Evolutionary conservation across 2,888 invertebrate species (phyloP).

Genomic region (Drosophila nr. perissopoda): DNA sequence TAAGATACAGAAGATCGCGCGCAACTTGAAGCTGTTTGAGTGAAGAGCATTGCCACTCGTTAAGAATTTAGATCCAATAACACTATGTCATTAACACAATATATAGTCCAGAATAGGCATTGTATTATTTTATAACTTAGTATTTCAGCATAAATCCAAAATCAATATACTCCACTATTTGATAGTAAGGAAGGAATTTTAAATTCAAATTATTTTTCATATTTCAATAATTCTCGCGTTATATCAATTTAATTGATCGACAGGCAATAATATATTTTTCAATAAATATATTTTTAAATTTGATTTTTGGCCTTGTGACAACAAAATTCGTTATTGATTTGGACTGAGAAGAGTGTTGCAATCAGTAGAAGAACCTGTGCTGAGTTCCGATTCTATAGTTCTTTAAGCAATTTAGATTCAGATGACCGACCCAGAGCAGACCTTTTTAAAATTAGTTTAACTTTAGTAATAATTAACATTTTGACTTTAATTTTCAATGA

Average conservation of each 20-base stretch:
- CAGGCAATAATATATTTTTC: no score
- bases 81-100: neutral
- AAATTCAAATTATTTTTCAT: neutral
- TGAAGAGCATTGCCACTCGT: constrained; percentile 18
- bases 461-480: constrained; percentile 42
- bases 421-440: neutral
- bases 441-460: constrained; percentile 6
- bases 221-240: neutral
- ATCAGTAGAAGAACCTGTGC: neutral
- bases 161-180: neutral
- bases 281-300: neutral
- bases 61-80: constrained; percentile 2
- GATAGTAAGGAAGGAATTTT: neutral
- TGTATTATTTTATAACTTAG: neutral
- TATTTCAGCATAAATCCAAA: neutral
- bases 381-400: neutral
- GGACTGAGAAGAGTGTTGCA: neutral
- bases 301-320: neutral
- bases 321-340: neutral
- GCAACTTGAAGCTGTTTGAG: constrained; percentile 78
- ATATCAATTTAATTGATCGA: neutral
- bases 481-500: constrained; percentile 56
- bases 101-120: neutral
- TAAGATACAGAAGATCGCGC: constrained; percentile 87
- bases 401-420: neutral